These are phyloP conservation scores for Struthio camelus DNA, from an alignment of 2,113 vertebrate genomes.

Conservation along the genomic window DNA sequence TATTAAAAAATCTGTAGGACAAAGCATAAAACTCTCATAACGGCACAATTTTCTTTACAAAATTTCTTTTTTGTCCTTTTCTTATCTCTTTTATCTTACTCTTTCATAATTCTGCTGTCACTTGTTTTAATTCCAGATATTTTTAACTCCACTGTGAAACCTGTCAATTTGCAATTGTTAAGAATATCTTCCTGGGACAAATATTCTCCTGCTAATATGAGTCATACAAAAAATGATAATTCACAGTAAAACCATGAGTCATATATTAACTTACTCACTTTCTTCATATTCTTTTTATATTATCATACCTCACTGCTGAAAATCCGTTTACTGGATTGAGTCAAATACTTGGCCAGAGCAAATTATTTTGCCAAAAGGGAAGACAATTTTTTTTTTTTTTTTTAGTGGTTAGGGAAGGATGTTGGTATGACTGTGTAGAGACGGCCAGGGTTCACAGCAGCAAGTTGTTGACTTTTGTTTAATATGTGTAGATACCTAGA, in stretches of 20 bases:
- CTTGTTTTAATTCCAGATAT: background rate
- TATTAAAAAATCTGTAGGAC: background rate
- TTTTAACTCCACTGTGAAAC: conserved; percentile 29
- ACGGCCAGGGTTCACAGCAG: background rate
- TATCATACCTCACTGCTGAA: background rate
- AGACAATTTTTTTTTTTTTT: accelerated
- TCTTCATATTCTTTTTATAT: background rate
- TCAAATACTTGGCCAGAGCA: background rate
- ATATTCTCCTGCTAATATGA: conserved; percentile 45
- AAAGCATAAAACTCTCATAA: background rate
- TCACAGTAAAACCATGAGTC: background rate
- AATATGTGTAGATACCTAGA: background rate
- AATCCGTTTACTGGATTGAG: background rate
- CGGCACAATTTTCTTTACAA: background rate
- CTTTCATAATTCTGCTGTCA: conserved; percentile 37
- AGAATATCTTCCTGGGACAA: conserved; percentile 39
- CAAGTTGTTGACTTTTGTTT: background rate
- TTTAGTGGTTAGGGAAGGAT: background rate
- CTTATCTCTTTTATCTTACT: background rate
- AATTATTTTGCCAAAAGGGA: background rate
- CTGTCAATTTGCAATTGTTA: conserved; percentile 41
- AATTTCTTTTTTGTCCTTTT: conserved; percentile 24
- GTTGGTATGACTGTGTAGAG: background rate
- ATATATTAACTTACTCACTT: conserved; percentile 13
- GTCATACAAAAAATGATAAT: background rate